Conservation (phyloP, 2,888 invertebrate species). For the Callyntrura guangdongensis region DNA sequence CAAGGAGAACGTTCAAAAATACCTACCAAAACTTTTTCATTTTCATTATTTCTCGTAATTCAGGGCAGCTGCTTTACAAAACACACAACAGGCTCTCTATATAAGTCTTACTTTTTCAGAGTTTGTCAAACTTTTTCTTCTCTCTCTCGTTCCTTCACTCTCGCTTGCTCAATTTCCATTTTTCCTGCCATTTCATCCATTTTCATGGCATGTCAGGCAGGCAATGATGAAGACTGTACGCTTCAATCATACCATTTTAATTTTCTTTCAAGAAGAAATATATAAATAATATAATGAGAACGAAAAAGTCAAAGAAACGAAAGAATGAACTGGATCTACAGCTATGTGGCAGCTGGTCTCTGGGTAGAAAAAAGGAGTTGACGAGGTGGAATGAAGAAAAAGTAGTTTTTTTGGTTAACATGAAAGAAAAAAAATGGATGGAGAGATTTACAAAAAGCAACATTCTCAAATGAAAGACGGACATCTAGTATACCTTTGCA, state of each 20-base stretch:
- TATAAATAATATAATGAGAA: background rate
- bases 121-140: background rate
- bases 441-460: background rate
- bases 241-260: conserved; percentile 17
- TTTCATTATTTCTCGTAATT: background rate
- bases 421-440: background rate
- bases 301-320: background rate
- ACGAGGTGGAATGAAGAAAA: background rate
- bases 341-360: too few species aligned
- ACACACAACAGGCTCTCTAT: too few species aligned
- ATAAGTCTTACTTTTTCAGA: too few species aligned
- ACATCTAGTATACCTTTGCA: background rate
- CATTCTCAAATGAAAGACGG: background rate
- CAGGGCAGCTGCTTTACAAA: conserved; percentile 22
- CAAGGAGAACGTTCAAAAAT: conserved; percentile 13
- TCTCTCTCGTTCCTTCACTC: background rate
- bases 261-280: conserved; percentile 7
- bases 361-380: background rate
- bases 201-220: background rate
- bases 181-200: background rate
- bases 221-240: background rate
- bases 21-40: background rate
- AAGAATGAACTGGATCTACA: background rate
- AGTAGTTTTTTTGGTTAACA: background rate
- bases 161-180: background rate